Base-by-base conservation (phyloP, 2,113 vertebrate species). In the Nerophis ophidion region DNA sequence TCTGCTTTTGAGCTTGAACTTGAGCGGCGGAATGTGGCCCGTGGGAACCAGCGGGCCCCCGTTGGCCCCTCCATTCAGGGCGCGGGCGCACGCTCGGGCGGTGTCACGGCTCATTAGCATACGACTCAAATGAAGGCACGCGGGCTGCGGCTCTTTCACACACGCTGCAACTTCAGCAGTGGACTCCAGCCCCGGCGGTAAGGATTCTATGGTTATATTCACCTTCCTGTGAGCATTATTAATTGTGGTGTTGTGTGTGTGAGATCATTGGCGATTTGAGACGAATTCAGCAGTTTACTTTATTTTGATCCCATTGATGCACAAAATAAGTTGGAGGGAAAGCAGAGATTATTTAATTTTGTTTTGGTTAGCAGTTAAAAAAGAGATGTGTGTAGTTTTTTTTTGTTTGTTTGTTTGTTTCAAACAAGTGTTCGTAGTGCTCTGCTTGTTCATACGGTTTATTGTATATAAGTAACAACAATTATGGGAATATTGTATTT, bases 1-100 rank as follows among this genome's bases (percentile, higher is more conserved):
- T 79, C 63, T 72, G 67, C 82, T 79, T 78, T 83, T 88, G 88
- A 88, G 88, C 86, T 89, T 91, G 90, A 91, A 91, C 90, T 90
- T 90, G 88, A 90, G 84, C 9, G 77, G 38, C 54, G 79, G 84
- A 86, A 81, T 83, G 84, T 63, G 84, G 81, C 71, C 83, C 86
- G 84, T 90, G 89, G 86, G 89, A 91, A 90, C 81, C 58, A 64
- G 75, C 71, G 62, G 83, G 80, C 69, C 85, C 84, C 56, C 70
- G 71, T 62, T 81, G 79, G 66, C 84, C 85, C 64, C 65, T 72
- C 79, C 64, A 85, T 86, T 90, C 73, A 87, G 38, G 68, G 75
- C 9, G 54, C 10, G 36, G 9, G 40, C 11, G 40, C 40, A 11
- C 63, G 82, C 81, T 79, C 74, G 83, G 81, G 80, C 82, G 77